Conservation (phyloP, 2,797 vertebrate genomes). For the Echiichthys vipera region DNA sequence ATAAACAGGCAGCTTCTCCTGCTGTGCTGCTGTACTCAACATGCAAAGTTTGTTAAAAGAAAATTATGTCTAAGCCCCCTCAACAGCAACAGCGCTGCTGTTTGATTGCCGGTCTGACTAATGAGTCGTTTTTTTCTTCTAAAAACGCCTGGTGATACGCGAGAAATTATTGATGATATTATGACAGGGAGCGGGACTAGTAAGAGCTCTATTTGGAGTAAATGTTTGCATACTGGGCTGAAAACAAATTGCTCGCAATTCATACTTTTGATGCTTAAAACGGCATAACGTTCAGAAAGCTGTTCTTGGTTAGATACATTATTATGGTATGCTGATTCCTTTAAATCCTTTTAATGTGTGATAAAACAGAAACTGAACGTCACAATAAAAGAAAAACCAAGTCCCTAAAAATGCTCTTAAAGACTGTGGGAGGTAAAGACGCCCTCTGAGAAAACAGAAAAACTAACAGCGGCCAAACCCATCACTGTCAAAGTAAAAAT, state of each 20-base stretch:
- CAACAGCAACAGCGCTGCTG: background rate
- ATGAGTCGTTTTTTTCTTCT: conserved; percentile 23
- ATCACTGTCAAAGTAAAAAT: conserved; percentile 50
- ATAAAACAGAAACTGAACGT: background rate
- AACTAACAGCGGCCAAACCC: conserved; percentile 23
- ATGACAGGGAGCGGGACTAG: conserved; percentile 7
- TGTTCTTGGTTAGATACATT: background rate
- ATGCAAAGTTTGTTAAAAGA: conserved; percentile 22
- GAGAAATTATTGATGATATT: conserved; percentile 25
- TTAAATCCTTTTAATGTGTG: background rate
- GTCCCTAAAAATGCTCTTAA: conserved; percentile 15
- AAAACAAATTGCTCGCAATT: conserved; percentile 7
- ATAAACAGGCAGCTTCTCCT: conserved; percentile 8
- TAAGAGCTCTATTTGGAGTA: background rate
- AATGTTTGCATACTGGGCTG: background rate
- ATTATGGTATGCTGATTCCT: background rate
- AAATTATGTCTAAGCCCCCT: conserved; percentile 13
- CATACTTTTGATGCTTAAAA: conserved; percentile 5
- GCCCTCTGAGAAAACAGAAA: conserved; percentile 14
- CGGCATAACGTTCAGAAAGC: background rate
- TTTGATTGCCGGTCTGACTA: conserved; percentile 28
- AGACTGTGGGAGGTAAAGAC: conserved; percentile 14
- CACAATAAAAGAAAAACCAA: background rate
- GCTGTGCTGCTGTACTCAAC: conserved; percentile 34
- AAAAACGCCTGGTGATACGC: background rate